Evolutionary conservation across 30 jellyfish, hydroid and myxozoan species (phyloP), one percentile per base, ranked within the genome.

Genomic region (Morbakka virulenta): DNA sequence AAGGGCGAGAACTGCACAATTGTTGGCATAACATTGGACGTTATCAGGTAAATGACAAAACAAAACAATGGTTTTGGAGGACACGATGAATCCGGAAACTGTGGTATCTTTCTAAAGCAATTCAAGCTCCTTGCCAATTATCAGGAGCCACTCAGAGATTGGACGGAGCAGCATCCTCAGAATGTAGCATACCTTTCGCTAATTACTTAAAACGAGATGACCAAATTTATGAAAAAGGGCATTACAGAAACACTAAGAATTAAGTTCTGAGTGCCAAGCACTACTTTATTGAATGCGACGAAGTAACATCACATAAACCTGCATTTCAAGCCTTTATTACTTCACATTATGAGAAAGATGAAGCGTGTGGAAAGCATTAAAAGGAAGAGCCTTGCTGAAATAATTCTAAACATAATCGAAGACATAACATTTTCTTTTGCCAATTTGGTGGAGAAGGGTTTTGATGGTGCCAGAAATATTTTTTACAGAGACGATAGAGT

Each of bases 21-120:
- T 26, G 84, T 72, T 21, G 0, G 52, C 32, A 3, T 26, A 31
- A 72, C 52, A 49, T 72, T 72, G 31, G 84, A 72, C 31, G 84
- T 72, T 74, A 51, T 72, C 52, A n/a, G 57, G 31, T 57, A 72
- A 27, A 17, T 72, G 29, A 74, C 74, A 62, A 74, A 74, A 47
- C 86, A 74, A 30, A 74, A 74, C 86, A 74, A 34, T 74, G 86
- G 77, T 50, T 74, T 74, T 48, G 3, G 86, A 53, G 86, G 80
- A 74, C 68, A 53, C 35, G 78, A 61, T 14, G 86, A 74, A 74
- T 74, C 80, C 4, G 82, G 24, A 50, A 74, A 53, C 27, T 77
- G 67, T 1, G 86, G 86, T 51, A 74, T 52, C 81, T 74, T 74
- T 30, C 77, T 74, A 23, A 77, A 74, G 64, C 64, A 74, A 48